Base-by-base conservation (phyloP, 2,113 vertebrate genomes). In the Engraulis encrasicolus region DNA sequence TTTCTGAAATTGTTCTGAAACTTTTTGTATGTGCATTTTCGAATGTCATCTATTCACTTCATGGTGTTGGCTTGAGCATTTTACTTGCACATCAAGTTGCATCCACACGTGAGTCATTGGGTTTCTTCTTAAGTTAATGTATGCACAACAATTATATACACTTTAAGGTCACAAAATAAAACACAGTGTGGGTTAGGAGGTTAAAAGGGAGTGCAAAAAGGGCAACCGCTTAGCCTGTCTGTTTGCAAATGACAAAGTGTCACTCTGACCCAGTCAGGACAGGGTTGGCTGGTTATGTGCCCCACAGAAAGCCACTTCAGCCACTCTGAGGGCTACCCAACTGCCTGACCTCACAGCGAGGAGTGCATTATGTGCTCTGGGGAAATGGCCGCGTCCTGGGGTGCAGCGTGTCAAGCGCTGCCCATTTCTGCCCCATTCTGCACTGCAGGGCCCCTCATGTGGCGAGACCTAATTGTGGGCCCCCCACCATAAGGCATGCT, bases 221-320 rank as follows among this genome's bases (percentile, higher is more conserved):
- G n/a, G 6, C 23, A 23, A 9, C 58, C 58, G 31, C 23, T 12
- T 23, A 66, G n/a, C 31, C 23, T 31, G 15, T 66, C n/a, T n/a
- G n/a, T n/a, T n/a, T n/a, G n/a, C n/a, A n/a, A 23, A 66, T 66
- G 58, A 27, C 58, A 27, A 27, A 9, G 58, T 66, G 58, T 66
- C 58, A 66, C 58, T 31, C 31, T 66, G 58, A 66, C 58, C 58
- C 58, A 31, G 58, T n/a, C n/a, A n/a, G n/a, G n/a, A n/a, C n/a
- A n/a, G n/a, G n/a, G 7, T 1, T 1, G 58, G 58, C n/a, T 9
- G 58, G 6, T 66, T 12, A 66, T 66, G 23, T 66, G 58, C n/a
- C n/a, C 58, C n/a, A 31, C 9, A 27, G 23, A 66, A 66, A 66
- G 58, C 58, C 58, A 1, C 58, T 66, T 27, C 31, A 12, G 58